Percentiles rank a stretch among this genome's conserved stretches.
Conservation (phyloP, 2,888 invertebrate genomes). For the Aporophyla lueneburgensis region DNA sequence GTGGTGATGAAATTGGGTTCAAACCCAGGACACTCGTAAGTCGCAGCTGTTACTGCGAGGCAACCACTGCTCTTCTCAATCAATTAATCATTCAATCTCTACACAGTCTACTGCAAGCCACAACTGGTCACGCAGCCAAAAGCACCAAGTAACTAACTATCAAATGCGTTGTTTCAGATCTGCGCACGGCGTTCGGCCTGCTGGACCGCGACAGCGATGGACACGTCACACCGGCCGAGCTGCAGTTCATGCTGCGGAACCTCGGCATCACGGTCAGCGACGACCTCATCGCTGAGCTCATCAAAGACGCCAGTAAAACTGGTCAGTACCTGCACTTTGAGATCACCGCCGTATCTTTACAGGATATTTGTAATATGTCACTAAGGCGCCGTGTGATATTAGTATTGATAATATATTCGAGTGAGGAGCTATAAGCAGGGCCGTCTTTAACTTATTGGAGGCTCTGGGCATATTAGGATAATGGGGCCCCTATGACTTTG, state of each 20-base stretch:
- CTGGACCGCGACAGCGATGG: conserved; percentile 95
- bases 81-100: no score
- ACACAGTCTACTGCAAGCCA: neutral
- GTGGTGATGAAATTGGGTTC: no score
- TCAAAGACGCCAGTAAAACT: conserved; percentile 94
- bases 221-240: conserved; percentile 93
- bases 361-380: neutral
- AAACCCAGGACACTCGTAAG: no score
- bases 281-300: conserved; percentile 93
- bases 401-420: neutral
- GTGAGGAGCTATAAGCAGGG: neutral
- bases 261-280: conserved; percentile 94
- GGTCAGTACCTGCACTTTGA: conserved; percentile 84
- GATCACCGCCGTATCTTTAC: neutral
- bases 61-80: no score
- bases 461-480: no score
- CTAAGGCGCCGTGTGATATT: neutral
- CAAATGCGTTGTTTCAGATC: conserved; percentile 89
- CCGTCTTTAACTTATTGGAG: no score
- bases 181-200: conserved; percentile 94
- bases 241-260: conserved; percentile 95
- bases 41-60: no score
- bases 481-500: no score
- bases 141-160: neutral
- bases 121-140: neutral